Base-by-base conservation (phyloP, 2,797 vertebrate species). In the Anguilla pacifica region DNA sequence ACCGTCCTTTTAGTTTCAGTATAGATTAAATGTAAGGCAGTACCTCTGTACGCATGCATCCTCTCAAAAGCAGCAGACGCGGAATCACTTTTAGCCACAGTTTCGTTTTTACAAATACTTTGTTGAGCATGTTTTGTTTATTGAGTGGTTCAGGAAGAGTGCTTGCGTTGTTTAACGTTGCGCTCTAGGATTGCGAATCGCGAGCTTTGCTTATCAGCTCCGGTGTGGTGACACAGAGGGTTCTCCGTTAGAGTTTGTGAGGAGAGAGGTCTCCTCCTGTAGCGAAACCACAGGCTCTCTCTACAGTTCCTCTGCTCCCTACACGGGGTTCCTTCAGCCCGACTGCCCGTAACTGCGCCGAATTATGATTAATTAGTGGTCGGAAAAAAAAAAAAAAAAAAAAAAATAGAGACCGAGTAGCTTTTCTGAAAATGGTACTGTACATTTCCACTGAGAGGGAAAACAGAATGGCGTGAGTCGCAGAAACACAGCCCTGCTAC, bases 361-460 rank as follows among this genome's bases (percentile, higher is more conserved):
- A 94, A 93, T 96, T 96, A 96, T 91, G 94, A 95, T 95, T 97
- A 96, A 97, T 96, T 96, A 96, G 96, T 94, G 97, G 96, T 96
- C 59, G 95, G 96, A n/a, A n/a, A n/a, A n/a, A n/a, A n/a, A n/a
- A n/a, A n/a, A n/a, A 35, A 35, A 35, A 35, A 35, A 35, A 35
- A 96, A 97, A 97, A 97, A 96, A 96, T 94, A 94, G 95, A 92
- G 95, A 92, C 95, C 90, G 92, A 92, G 92, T 94, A 95, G 95
- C 95, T 94, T 91, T 51, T 90, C 90, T 95, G 95, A 95, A 97
- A 97, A 97, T 97, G 95, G 96, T 94, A 96, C 91, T 94, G 94
- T 94, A 90, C 86, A 92, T 90, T 96, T 97, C 95, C 96, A 97
- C 93, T 91, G 90, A 92, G 92, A 93, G 95, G 92, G 92, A 91